A percentile compares a stretch with the other conserved stretches of the same genome.
Conservation (phyloP, 2,888 invertebrate species). For the Agriotes lineatus region DNA sequence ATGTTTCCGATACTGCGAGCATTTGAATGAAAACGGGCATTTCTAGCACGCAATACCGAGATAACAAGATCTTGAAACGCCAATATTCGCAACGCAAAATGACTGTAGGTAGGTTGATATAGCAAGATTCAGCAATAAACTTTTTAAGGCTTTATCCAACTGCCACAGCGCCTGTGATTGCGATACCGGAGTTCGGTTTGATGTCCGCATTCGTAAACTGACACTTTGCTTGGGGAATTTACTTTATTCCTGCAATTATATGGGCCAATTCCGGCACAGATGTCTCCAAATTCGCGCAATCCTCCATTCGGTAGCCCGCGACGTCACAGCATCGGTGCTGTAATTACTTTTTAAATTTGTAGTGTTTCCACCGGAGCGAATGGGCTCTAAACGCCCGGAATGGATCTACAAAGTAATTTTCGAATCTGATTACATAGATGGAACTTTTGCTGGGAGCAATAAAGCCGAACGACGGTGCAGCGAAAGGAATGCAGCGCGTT, state of each 20-base stretch:
- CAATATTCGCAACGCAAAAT: conserved; percentile 10
- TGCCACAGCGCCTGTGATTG: neutral
- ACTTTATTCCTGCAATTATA: neutral
- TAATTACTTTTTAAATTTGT: neutral
- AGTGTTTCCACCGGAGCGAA: neutral
- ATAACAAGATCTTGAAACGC: neutral
- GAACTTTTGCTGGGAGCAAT: neutral
- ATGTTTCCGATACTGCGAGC: neutral
- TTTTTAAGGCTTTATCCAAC: conserved; percentile 15
- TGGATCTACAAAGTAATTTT: neutral
- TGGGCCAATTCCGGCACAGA: neutral
- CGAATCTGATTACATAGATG: neutral
- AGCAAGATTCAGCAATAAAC: conserved; percentile 5
- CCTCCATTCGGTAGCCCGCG: neutral
- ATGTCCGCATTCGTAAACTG: neutral
- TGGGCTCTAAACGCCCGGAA: no score
- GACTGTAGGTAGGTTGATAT: conserved; percentile 12
- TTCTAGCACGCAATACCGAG: neutral
- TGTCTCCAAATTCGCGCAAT: neutral
- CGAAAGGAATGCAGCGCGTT: conserved; percentile 31
- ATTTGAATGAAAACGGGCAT: neutral
- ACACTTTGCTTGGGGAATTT: neutral
- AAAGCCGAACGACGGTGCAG: conserved; percentile 1
- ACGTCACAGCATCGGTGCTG: neutral
- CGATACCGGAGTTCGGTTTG: conserved; percentile 1